Conservation (phyloP, 2,113 vertebrate species). For the Pungitius pungitius region DNA sequence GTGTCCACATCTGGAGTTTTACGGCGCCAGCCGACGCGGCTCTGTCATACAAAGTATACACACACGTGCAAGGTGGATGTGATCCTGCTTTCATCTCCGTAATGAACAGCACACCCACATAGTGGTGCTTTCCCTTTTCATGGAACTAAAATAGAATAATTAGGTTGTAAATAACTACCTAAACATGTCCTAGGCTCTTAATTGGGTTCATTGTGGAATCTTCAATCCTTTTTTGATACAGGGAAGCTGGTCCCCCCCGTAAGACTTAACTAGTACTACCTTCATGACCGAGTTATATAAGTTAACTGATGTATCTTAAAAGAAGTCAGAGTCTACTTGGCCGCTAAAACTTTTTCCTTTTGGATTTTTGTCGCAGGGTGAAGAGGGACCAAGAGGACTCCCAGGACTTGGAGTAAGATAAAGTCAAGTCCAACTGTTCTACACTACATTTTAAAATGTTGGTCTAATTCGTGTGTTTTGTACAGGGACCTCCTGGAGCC, state of each 20-base stretch:
- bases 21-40: slow-evolving; percentile 11
- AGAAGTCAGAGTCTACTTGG: no score
- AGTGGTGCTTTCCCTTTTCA: slow-evolving; percentile 11
- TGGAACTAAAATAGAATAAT: background rate
- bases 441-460: background rate
- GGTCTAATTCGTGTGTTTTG: slow-evolving; percentile 30
- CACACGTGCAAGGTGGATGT: background rate
- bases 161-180: slow-evolving; percentile 35
- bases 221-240: background rate
- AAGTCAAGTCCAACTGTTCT: background rate
- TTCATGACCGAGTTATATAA: background rate
- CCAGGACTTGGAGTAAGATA: slow-evolving; percentile 75
- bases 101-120: slow-evolving; percentile 16
- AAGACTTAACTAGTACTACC: background rate
- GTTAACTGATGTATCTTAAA: background rate
- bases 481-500: slow-evolving; percentile 83
- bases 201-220: slow-evolving; percentile 4
- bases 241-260: background rate
- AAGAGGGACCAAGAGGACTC: slow-evolving; percentile 73
- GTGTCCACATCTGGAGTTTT: slow-evolving; percentile 14
- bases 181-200: background rate
- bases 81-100: slow-evolving; percentile 10
- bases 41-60: slow-evolving; percentile 11
- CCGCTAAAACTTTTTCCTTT: slow-evolving; percentile 9
- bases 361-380: slow-evolving; percentile 65